Evolutionary conservation across 2,888 invertebrate genomes (phyloP).

Genomic region (Magallana nippona): DNA sequence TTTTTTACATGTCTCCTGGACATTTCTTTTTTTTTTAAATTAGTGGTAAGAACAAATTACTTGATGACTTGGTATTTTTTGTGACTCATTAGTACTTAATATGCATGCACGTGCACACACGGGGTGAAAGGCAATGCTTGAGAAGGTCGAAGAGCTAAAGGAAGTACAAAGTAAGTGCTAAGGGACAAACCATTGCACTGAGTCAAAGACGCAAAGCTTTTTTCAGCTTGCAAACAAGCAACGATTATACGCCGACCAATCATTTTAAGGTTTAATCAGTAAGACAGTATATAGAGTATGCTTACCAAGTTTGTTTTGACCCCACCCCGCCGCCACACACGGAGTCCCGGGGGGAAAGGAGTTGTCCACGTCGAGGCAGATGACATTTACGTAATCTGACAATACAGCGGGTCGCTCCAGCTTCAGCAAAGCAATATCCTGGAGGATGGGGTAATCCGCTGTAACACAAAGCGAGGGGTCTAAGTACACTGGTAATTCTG

Average conservation of each 20-base stretch:
- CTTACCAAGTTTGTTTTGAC: slow-evolving; percentile 59
- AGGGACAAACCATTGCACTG: too few species aligned
- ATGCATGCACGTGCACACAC: too few species aligned
- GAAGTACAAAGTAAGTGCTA: background rate
- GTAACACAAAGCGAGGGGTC: slow-evolving; percentile 1
- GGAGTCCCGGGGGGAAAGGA: slow-evolving; percentile 60
- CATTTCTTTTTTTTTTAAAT: background rate
- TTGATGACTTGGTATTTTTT: too few species aligned
- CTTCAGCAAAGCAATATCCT: slow-evolving; percentile 66
- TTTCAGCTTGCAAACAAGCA: too few species aligned
- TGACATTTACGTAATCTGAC: slow-evolving; percentile 65
- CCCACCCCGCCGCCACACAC: slow-evolving; percentile 68
- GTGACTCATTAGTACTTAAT: too few species aligned
- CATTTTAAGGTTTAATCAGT: background rate
- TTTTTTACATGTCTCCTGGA: background rate
- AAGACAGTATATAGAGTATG: background rate
- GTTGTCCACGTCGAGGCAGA: slow-evolving; percentile 64
- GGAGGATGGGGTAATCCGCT: slow-evolving; percentile 58
- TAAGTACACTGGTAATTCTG: too few species aligned
- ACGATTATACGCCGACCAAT: background rate
- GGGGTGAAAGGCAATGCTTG: background rate
- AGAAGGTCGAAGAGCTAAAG: background rate
- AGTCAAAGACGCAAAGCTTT: too few species aligned
- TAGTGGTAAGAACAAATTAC: too few species aligned
- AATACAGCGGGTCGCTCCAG: slow-evolving; percentile 57